These are phyloP conservation scores for Oryzias sinensis DNA, from an alignment of 2,797 vertebrate genomes.

Conservation along the genomic window DNA sequence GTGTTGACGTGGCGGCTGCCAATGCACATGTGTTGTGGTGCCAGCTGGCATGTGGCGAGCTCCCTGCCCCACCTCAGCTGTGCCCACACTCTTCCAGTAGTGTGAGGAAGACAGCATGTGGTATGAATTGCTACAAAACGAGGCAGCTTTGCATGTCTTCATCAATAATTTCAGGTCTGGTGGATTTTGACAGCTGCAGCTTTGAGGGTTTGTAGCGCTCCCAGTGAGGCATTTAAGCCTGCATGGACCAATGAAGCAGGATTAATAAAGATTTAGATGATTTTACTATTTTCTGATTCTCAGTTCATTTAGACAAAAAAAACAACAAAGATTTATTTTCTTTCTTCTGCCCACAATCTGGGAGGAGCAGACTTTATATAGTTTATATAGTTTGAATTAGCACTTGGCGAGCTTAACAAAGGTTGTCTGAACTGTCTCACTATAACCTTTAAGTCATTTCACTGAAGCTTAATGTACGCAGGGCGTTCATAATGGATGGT, in stretches of 20 bases:
- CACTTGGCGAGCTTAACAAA: slow-evolving; percentile 39
- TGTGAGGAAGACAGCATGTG: slow-evolving; percentile 8
- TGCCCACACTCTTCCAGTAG: slow-evolving; percentile 21
- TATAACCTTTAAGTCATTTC: slow-evolving; percentile 32
- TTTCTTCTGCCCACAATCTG: no score
- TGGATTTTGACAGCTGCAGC: neutral
- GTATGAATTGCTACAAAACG: neutral
- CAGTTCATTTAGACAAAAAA: neutral
- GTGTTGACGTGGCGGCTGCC: slow-evolving; percentile 70
- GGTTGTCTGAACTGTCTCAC: slow-evolving; percentile 9
- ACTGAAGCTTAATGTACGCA: slow-evolving; percentile 30
- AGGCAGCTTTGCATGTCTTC: slow-evolving; percentile 4
- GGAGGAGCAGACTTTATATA: no score
- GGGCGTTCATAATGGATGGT: slow-evolving; percentile 44
- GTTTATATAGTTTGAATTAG: slow-evolving; percentile 32
- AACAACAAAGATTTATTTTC: neutral
- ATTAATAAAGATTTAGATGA: slow-evolving; percentile 2
- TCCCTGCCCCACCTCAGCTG: slow-evolving; percentile 52
- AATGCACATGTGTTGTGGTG: slow-evolving; percentile 32
- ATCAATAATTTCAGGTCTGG: slow-evolving; percentile 2
- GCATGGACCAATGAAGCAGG: neutral
- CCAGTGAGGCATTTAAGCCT: neutral
- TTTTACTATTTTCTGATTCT: slow-evolving; percentile 1
- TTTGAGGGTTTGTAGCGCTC: neutral
- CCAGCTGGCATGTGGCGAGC: slow-evolving; percentile 50